Base-by-base conservation (phyloP, 2,113 vertebrate species). In the Sterna hirundo region DNA sequence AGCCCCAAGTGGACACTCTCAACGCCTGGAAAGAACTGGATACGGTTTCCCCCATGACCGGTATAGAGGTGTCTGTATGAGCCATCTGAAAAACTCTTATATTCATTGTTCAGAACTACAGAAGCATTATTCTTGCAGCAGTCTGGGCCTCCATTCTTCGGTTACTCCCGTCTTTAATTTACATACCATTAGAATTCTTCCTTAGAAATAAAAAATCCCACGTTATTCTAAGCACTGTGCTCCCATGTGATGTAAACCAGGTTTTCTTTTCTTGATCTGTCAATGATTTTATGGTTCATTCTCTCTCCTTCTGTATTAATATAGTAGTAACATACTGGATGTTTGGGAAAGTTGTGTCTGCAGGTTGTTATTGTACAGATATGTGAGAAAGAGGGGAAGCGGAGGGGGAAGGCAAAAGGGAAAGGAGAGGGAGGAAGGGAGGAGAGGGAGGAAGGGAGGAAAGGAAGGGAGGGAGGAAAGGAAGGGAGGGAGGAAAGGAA, bases 91-190 rank as follows among this genome's bases (percentile, higher is more conserved):
- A 96, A 91, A 68, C 77, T 83, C 60, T 62, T 76, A 38, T 26
- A 84, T 77, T 89, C 66, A n/a, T 75, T 95, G 77, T 94, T 92
- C 71, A 88, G 57, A 91, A 79, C n/a, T 87, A 96, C 55, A 88
- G 80, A 96, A 94, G 38, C 71, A 85, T 91, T 88, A 93, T 88
- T 94, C 95, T 93, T 47, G 83, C 57, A 94, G 44, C 52, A 96
- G 47, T 88, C 90, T 66, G 36, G 74, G 38, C 25, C 65, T 88
- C 42, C 52, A 71, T 86, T 92, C 66, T 94, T 95, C 80, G 46
- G 60, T 79, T 90, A 72, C 54, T 94, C 38, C 47, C 92, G 64
- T 66, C 86, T 97, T 94, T 95, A 87, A 97, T 96, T 97, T 97
- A 95, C 81, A 86, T 91, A 91, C 74, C 47, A 95, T 97, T 96